These are phyloP conservation scores for Macropis europaea DNA, from an alignment of 2,888 invertebrate species.

Conservation along the genomic window DNA sequence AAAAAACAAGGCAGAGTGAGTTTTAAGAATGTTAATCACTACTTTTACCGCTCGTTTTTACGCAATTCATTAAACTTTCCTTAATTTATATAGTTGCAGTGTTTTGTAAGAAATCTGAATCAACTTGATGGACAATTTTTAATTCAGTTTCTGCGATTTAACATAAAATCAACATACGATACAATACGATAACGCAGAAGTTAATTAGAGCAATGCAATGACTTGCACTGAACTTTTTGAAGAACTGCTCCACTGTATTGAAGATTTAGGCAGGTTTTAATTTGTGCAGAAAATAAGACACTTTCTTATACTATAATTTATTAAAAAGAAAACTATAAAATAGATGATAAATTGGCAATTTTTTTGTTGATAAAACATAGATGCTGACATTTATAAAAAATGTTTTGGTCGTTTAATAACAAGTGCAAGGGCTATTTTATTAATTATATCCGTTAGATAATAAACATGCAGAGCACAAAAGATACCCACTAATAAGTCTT, in stretches of 20 bases:
- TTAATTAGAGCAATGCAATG: slow-evolving; percentile 1
- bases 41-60: slow-evolving; percentile 15
- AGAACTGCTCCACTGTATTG: slow-evolving; percentile 62
- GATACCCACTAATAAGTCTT: neutral
- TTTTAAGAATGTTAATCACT: neutral
- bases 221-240: slow-evolving; percentile 29
- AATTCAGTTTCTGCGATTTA: neutral
- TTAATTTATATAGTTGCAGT: neutral
- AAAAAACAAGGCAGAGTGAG: neutral
- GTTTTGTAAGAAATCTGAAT: neutral
- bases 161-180: neutral
- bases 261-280: slow-evolving; percentile 74
- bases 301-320: slow-evolving; percentile 1
- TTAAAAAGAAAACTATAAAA: neutral
- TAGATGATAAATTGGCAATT: slow-evolving; percentile 5
- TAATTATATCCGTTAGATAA: neutral
- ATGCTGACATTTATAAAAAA: neutral
- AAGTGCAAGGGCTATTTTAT: neutral
- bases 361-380: neutral
- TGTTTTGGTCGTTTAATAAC: neutral
- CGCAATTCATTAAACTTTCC: neutral
- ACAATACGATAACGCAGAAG: neutral
- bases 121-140: neutral
- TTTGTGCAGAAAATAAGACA: slow-evolving; percentile 79
- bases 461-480: neutral